phyloP scores from a whole-genome alignment of 2,797 vertebrate genomes.

The Parauchenoglanis punctatus region DNA sequence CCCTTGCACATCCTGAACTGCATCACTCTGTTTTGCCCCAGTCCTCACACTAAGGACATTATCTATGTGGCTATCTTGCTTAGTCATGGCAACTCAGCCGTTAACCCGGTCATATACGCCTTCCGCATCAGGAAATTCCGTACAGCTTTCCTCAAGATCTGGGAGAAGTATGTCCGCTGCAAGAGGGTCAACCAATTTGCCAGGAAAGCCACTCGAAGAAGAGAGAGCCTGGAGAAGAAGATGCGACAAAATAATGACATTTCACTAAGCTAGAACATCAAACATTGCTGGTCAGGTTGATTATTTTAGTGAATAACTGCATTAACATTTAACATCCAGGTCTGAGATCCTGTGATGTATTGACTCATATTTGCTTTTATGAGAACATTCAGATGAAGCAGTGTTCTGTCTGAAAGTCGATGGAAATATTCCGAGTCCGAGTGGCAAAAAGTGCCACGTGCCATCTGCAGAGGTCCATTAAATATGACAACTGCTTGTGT shows the following conservation, averaged over 20 bases:
- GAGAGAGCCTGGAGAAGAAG: slow-evolving; percentile 65
- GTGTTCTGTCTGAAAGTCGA: not conserved
- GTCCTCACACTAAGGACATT: slow-evolving; percentile 77
- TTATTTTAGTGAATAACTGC: not conserved
- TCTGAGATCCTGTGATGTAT: slow-evolving; percentile 13
- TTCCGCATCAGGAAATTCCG: slow-evolving; percentile 96
- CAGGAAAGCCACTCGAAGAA: slow-evolving; percentile 70
- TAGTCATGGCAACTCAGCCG: slow-evolving; percentile 94
- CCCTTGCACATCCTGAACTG: slow-evolving; percentile 94
- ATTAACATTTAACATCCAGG: slow-evolving; percentile 24
- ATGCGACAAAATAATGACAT: slow-evolving; percentile 39
- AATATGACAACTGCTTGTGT: slow-evolving; percentile 33
- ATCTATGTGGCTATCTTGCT: slow-evolving; percentile 91
- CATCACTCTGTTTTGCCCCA: slow-evolving; percentile 88
- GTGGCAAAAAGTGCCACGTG: not conserved
- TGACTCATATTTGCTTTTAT: not conserved
- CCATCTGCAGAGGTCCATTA: slow-evolving; percentile 5
- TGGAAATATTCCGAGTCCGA: not conserved
- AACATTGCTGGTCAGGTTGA: not conserved
- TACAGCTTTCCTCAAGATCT: slow-evolving; percentile 90
- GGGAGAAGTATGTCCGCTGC: slow-evolving; percentile 92
- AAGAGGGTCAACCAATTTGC: slow-evolving; percentile 67
- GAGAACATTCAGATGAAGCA: not conserved
- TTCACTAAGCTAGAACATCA: slow-evolving; percentile 12
- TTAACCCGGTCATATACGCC: slow-evolving; percentile 96